Evolutionary conservation across 2,888 invertebrate genomes (phyloP), one percentile per base, ranked within the genome.

Genomic region (Macrophya annulata): DNA sequence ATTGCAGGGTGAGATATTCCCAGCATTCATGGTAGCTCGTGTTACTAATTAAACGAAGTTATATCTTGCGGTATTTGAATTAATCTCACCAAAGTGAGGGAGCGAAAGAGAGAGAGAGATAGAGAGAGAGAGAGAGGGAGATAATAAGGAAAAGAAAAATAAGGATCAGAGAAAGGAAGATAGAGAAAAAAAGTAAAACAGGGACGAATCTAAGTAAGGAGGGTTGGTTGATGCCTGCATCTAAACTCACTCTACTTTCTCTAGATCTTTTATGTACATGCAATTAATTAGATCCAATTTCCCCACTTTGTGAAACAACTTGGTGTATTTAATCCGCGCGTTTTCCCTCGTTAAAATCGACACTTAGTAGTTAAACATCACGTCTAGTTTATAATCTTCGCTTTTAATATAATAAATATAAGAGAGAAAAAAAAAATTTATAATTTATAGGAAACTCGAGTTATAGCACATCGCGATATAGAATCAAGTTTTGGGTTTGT

Each of bases 331-430:
- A 81, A 62, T 62, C 62, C 37, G 10, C 43, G n/a, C 51, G 37
- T 51, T 77, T 77, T 31, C 77, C 51, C 77, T 77, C 77, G 77
- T 77, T 77, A 77, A 77, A 51, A 77, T 77, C 77, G 51, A 77
- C 77, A 31, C 31, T 51, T 55, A 17, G 25, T 1, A 4, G 43
- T 55, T 21, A 6, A 17, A 62, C 62, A 25, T 31, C 31, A 3
- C 3, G 31, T 1, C 31, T 31, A 31, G 3, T 1, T 31, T 31
- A 31, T 31, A 25, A 62, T 12, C 4, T 4, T 21, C 12, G 62
- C 62, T 1, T 55, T 55, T 8, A 55, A 55, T 55, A 55, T 55
- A n/a, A 55, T n/a, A 1, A n/a, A 55, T 8, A n/a, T 1, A 62
- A n/a, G 9, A 8, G 9, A 6, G 21, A 17, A 59, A 17, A 12